Percentiles rank a stretch among this genome's conserved stretches.
Conservation (phyloP, 2,888 invertebrate genomes). For the Odontocerum albicorne region DNA sequence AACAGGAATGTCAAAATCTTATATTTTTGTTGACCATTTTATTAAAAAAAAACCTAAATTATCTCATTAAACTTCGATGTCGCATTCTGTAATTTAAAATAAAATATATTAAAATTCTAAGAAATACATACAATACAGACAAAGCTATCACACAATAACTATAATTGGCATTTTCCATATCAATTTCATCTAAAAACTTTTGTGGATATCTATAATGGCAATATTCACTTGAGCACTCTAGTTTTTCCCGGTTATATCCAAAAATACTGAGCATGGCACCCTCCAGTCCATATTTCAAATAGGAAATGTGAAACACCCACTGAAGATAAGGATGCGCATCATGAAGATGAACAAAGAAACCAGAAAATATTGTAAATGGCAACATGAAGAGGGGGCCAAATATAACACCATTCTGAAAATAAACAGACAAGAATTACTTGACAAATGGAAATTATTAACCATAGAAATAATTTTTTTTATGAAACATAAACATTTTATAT, state of each 20-base stretch:
- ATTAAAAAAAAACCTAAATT: too few relatives aligned
- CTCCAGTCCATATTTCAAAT: conserved; percentile 86
- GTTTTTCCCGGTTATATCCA: conserved; percentile 73
- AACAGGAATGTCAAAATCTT: too few relatives aligned
- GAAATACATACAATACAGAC: conserved; percentile 60
- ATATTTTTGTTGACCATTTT: too few relatives aligned
- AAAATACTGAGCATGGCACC: conserved; percentile 81
- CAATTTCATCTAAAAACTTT: conserved; percentile 74
- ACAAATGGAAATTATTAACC: too few relatives aligned
- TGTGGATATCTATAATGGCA: conserved; percentile 73
- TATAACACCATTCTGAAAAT: conserved; percentile 80
- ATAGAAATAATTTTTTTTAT: too few relatives aligned
- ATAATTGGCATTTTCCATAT: conserved; percentile 69
- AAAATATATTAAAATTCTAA: conserved; percentile 67
- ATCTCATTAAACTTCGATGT: conserved; percentile 47
- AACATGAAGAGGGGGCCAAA: conserved; percentile 86
- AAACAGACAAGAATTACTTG: too few relatives aligned
- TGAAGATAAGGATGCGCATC: conserved; percentile 77
- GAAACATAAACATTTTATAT: too few relatives aligned
- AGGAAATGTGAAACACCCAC: conserved; percentile 88
- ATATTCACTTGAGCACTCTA: conserved; percentile 74
- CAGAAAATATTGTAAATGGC: conserved; percentile 89
- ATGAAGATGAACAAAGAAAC: conserved; percentile 84
- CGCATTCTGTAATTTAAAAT: conserved; percentile 67
- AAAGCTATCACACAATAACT: conserved; percentile 67